These are phyloP conservation scores for Rostratula benghalensis DNA, from an alignment of 2,113 vertebrate species.

Conservation along the genomic window DNA sequence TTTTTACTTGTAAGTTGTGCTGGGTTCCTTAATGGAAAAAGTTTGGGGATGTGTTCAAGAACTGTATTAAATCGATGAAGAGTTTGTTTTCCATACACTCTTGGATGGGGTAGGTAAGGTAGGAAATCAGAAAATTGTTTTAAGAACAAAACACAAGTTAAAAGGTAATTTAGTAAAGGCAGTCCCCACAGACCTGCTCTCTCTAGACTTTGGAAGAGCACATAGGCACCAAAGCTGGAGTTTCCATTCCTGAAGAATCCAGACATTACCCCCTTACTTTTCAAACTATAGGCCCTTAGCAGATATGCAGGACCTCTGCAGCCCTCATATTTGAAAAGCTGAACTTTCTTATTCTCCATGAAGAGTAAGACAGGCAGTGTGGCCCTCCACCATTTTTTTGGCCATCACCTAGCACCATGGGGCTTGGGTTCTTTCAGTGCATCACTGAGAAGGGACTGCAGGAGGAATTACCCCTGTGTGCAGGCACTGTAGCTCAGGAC, in stretches of 20 bases:
- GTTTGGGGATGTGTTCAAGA: neutral
- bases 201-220: neutral
- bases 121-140: neutral
- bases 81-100: neutral
- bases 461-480: neutral
- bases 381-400: neutral
- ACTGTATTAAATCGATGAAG: neutral
- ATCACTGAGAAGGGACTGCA: neutral
- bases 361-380: neutral
- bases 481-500: neutral
- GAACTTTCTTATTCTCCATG: neutral
- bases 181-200: neutral
- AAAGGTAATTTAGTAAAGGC: neutral
- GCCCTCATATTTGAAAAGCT: neutral
- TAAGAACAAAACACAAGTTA: neutral
- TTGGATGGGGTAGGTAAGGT: neutral
- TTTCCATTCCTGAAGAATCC: neutral
- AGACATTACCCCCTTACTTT: fast-evolving
- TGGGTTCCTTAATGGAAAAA: neutral
- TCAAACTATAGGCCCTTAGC: neutral
- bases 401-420: neutral
- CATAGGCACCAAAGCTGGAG: neutral
- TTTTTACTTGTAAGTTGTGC: neutral
- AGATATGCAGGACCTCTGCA: neutral
- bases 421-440: neutral